Conservation (phyloP, 2,888 invertebrate genomes). For the Pseudococcus viburni region DNA sequence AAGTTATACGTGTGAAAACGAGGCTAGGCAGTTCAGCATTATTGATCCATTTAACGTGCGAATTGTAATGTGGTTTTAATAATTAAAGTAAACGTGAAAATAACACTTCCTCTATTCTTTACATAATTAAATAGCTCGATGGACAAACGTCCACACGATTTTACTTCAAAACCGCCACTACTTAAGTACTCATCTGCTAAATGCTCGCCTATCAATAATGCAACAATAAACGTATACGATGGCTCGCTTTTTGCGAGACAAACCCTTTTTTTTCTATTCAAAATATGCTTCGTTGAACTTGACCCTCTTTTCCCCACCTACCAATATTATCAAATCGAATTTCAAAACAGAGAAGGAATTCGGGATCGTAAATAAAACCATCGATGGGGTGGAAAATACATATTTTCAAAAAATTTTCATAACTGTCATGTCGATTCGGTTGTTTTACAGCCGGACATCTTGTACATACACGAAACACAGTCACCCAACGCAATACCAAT, state of each 20-base stretch:
- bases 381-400: background rate
- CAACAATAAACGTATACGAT: background rate
- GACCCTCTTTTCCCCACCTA: background rate
- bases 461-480: background rate
- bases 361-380: background rate
- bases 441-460: background rate
- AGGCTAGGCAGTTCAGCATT: constrained; percentile 42
- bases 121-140: constrained; percentile 38
- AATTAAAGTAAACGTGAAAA: constrained; percentile 50
- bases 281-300: background rate
- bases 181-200: constrained; percentile 22
- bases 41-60: constrained; percentile 48
- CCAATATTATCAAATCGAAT: background rate
- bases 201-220: constrained; percentile 17
- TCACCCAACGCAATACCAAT: background rate
- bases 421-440: background rate
- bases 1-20: background rate
- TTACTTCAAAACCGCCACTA: constrained; percentile 11
- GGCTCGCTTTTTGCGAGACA: background rate
- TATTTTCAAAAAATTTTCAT: background rate
- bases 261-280: background rate
- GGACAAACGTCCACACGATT: constrained; percentile 15
- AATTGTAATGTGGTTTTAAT: constrained; percentile 37
- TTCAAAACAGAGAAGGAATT: background rate
- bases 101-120: constrained; percentile 29